These are phyloP conservation scores for Caenorhabditis zanzibari DNA, from an alignment of 2,888 invertebrate species.

Conservation along the genomic window DNA sequence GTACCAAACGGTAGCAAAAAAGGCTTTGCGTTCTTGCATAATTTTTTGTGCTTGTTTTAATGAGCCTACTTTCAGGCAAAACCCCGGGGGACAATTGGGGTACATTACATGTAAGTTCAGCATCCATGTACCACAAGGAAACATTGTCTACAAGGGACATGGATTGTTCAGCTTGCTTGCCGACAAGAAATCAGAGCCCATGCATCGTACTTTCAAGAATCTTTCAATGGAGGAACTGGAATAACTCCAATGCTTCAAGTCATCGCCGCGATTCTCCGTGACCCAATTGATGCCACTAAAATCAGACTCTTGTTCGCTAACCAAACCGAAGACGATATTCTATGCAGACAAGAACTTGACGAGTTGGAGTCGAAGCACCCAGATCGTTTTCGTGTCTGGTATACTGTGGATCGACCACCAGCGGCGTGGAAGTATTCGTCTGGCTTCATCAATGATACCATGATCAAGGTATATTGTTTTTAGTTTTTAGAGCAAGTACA, in stretches of 20 bases:
- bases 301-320: slow-evolving; percentile 94
- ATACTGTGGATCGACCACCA: slow-evolving; percentile 93
- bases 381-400: slow-evolving; percentile 84
- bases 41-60: too few species aligned
- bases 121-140: slow-evolving; percentile 92
- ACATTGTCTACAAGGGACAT: slow-evolving; percentile 86
- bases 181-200: slow-evolving; percentile 92
- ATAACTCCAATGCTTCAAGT: slow-evolving; percentile 98
- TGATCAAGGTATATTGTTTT: slow-evolving; percentile 87
- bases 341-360: slow-evolving; percentile 88
- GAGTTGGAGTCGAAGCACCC: slow-evolving; percentile 66
- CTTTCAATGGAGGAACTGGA: slow-evolving; percentile 93
- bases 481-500: too few species aligned
- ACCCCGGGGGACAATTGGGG: too few species aligned
- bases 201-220: slow-evolving; percentile 85
- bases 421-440: slow-evolving; percentile 85
- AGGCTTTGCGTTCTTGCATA: too few species aligned
- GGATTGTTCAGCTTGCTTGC: slow-evolving; percentile 85
- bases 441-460: slow-evolving; percentile 94
- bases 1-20: too few species aligned
- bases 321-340: slow-evolving; percentile 94
- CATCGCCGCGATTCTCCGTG: slow-evolving; percentile 91
- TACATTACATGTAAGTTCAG: too few species aligned
- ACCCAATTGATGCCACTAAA: slow-evolving; percentile 89
- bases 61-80: too few species aligned